Evolutionary conservation across 2,888 invertebrate genomes (phyloP), one percentile per base, ranked within the genome.

Genomic region (Callosobruchus maculatus): DNA sequence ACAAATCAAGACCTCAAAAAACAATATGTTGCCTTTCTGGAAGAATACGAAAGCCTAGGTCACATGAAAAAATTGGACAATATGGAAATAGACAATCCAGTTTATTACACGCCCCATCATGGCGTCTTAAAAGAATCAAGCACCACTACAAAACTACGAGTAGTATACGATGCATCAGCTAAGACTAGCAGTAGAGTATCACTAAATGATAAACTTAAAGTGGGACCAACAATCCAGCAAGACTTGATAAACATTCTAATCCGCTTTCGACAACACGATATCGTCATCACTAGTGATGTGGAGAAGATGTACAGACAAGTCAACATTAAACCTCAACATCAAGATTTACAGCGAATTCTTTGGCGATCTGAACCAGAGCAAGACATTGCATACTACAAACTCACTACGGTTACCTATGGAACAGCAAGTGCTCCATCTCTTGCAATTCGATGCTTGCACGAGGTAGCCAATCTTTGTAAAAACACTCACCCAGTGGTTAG

Each of bases 101-200:
- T n/a, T 20, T 77, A 74, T 70, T 76, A 71, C 73, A 49, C 77
- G n/a, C n/a, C n/a, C n/a, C n/a, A 80, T 67, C 80, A 80, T 70
- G 74, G 74, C 13, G 77, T 80, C 22, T 31, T 78, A 20, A 75
- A 77, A 21, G 76, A 77, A 20, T 72, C 72, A 9, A 75, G 75
- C 30, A 31, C 66, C 9, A 77, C 77, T 18, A 76, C 75, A 0
- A 76, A 78, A 72, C 26, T 77, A 20, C 67, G 78, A 70, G 76
- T 75, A 4, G 75, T 75, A 5, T 75, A 71, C 67, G 75, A 73
- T 30, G 73, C 70, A 0, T 73, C 73, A 21, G 70, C 74, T 22
- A 74, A 71, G 68, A 71, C 76, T 4, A 74, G 72, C 70, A 73
- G 68, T 1, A 76, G 79, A 20, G 9, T 70, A 22, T 78, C 78